Percentiles rank a stretch among this genome's conserved stretches.
These are phyloP conservation scores for Rhopalosiphum maidis DNA, from an alignment of 1,140 invertebrate species.

Conservation along the genomic window DNA sequence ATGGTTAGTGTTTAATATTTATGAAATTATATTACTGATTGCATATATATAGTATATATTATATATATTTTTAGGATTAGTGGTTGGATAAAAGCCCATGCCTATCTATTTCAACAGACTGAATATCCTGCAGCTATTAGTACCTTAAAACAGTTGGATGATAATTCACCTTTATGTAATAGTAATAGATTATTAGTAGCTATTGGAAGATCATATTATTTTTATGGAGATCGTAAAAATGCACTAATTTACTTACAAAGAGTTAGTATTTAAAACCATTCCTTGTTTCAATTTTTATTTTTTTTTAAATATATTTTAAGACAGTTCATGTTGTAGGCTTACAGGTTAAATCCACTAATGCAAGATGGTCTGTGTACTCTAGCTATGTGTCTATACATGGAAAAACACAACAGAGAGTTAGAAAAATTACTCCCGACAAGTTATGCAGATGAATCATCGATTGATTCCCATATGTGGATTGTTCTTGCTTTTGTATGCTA, in stretches of 20 bases:
- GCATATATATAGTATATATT: background rate
- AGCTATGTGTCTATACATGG: conserved; percentile 53
- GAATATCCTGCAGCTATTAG: conserved; percentile 72
- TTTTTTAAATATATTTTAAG: background rate
- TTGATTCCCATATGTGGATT: conserved; percentile 61
- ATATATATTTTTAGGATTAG: conserved; percentile 66
- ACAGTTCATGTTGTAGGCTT: background rate
- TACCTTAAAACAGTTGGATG: conserved; percentile 71
- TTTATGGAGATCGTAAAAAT: conserved; percentile 67
- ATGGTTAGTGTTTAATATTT: conserved; percentile 64
- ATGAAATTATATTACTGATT: background rate
- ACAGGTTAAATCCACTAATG: conserved; percentile 17
- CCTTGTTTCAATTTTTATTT: background rate
- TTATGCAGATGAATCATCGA: conserved; percentile 25
- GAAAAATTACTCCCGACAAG: conserved; percentile 54
- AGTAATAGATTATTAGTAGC: conserved; percentile 71
- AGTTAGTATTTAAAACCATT: conserved; percentile 64
- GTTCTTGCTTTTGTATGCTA: conserved; percentile 59
- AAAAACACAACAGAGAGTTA: conserved; percentile 53
- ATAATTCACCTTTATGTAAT: conserved; percentile 68
- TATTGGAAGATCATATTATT: conserved; percentile 74
- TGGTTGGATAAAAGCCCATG: conserved; percentile 74
- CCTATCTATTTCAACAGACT: conserved; percentile 67
- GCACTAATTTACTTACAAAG: conserved; percentile 65
- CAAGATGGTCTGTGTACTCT: conserved; percentile 49